Conservation (phyloP, 2,888 invertebrate species). For the Thecocarcelia acutangulata region DNA sequence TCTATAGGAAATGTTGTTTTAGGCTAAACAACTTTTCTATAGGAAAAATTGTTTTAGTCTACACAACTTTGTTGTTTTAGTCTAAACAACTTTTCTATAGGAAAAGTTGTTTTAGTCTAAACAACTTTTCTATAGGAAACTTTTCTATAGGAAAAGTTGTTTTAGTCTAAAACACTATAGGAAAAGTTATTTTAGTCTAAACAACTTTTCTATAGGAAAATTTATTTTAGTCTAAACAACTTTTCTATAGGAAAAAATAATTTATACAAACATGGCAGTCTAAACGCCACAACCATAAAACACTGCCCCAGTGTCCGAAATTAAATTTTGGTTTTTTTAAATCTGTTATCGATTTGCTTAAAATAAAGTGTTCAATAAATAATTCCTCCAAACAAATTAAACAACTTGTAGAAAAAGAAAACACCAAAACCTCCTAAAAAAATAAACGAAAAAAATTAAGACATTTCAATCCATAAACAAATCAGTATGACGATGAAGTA, state of each 20-base stretch:
- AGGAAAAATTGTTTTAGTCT: no score
- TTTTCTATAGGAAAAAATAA: neutral
- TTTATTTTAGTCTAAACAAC: no score
- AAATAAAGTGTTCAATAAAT: constrained; percentile 26
- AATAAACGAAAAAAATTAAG: constrained; percentile 15
- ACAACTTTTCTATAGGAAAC: no score
- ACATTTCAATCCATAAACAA: constrained; percentile 31
- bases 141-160: no score
- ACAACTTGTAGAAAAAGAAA: constrained; percentile 22
- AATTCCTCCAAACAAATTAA: constrained; percentile 33
- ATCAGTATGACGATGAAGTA: constrained; percentile 67
- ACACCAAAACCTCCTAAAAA: constrained; percentile 34
- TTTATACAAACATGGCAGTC: neutral
- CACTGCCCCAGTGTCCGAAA: constrained; percentile 1
- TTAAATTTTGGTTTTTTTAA: constrained; percentile 2
- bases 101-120: no score
- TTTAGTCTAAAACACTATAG: no score
- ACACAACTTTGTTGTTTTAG: no score
- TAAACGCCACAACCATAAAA: constrained; percentile 13
- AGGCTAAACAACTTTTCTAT: no score
- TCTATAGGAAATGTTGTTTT: no score
- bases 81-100: no score
- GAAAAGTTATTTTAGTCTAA: no score
- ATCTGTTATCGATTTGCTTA: constrained; percentile 12
- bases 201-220: no score